These are phyloP conservation scores for Tor tambroides DNA, from an alignment of 2,113 vertebrate genomes.

Conservation along the genomic window DNA sequence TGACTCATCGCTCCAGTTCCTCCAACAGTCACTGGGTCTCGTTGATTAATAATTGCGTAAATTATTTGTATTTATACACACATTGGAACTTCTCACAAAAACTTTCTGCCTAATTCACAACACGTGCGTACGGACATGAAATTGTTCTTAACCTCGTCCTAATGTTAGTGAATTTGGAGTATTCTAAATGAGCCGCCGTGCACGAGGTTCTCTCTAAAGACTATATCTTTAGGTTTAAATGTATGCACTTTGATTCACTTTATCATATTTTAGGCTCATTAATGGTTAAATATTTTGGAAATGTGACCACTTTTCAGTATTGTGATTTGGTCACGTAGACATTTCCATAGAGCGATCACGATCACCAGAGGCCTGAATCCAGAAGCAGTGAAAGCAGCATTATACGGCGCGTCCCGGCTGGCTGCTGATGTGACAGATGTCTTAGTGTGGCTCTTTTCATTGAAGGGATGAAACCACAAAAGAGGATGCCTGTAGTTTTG, in stretches of 20 bases:
- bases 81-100: too few relatives aligned
- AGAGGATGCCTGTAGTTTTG: constrained; percentile 56
- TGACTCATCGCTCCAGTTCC: too few relatives aligned
- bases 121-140: too few relatives aligned
- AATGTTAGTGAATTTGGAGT: too few relatives aligned
- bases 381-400: not conserved
- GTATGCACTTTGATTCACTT: constrained; percentile 22
- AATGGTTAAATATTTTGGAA: not conserved
- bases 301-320: not conserved
- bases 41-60: too few relatives aligned
- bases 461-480: constrained; percentile 23
- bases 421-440: not conserved
- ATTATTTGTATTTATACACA: too few relatives aligned
- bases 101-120: too few relatives aligned
- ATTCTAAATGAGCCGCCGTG: too few relatives aligned
- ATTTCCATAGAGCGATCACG: not conserved
- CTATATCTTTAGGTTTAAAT: not conserved
- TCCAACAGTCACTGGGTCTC: too few relatives aligned
- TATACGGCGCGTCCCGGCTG: not conserved
- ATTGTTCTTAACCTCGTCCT: too few relatives aligned
- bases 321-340: not conserved
- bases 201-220: too few relatives aligned
- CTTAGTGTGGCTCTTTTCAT: constrained; percentile 31
- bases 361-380: not conserved
- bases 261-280: not conserved